Evolutionary conservation across 2,113 vertebrate species (phyloP), one percentile per base, ranked within the genome.

Genomic region (Tricholaema leucomelas): DNA sequence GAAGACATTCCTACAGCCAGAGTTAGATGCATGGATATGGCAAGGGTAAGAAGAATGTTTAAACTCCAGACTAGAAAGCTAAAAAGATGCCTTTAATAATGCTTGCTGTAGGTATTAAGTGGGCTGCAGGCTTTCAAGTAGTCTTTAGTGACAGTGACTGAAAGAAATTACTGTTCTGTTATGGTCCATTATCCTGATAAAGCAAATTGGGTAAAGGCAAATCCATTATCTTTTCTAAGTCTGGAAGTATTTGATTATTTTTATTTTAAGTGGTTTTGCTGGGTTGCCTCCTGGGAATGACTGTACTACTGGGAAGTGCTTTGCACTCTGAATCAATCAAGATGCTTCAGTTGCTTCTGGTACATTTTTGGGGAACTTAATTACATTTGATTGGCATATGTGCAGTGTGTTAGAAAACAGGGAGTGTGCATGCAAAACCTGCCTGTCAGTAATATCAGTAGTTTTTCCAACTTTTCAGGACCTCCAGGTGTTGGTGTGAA

Each of bases 401-500:
- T 31, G 27, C 25, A 28, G 3, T 25, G 11, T 44, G 40, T 56
- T 87, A 50, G 30, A 50, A 87, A 46, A 72, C 23, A 9, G 27
- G 30, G 8, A 2, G n/a, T 9, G 8, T 27, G 9, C 23, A 50
- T 3, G 0, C 18, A 61, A 66, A 67, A 54, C 60, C 35, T 17
- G 25, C 44, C n/a, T 40, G 52, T n/a, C 36, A 55, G 44, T 75
- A 42, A 59, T 2, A 20, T 15, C 19, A 30, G 30, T 38, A 42
- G 21, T 73, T 71, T 61, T 88, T 73, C 60, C 52, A 76, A 93
- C 78, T 58, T 54, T 42, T 7, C 95, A 99, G 99, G 99, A 88
- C 98, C 99, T 0, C 98, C 99, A 63, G 98, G 99, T 28, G 98
- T 99, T 64, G 99, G 99, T 15, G 98, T 99, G 72, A 99, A 99